Percentiles rank a stretch among this genome's conserved stretches.
These are phyloP conservation scores for Hypena proboscidalis DNA, from an alignment of 2,888 invertebrate genomes.

Conservation along the genomic window DNA sequence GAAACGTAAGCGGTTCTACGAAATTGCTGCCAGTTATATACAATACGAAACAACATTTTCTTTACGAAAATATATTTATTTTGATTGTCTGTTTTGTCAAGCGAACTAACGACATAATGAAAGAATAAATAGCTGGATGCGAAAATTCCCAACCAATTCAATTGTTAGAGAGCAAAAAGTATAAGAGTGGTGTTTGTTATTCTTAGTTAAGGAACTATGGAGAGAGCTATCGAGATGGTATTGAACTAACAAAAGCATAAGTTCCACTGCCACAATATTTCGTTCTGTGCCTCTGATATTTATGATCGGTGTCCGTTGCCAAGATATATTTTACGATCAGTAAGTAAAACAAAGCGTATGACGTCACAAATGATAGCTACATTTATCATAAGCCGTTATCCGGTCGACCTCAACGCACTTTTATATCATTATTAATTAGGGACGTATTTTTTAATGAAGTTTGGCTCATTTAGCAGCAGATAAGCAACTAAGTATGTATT, in stretches of 20 bases:
- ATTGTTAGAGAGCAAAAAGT: conserved; percentile 50
- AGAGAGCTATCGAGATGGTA: conserved; percentile 32
- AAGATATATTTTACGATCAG: background rate
- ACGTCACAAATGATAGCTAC: conserved; percentile 20
- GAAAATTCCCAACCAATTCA: conserved; percentile 56
- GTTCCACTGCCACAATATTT: conserved; percentile 33
- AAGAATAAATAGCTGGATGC: conserved; percentile 41
- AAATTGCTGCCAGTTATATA: conserved; percentile 25
- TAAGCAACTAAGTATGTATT: too few relatives aligned
- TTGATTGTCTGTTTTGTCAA: conserved; percentile 25
- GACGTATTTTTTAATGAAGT: conserved; percentile 3
- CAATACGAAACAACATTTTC: conserved; percentile 24
- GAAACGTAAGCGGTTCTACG: conserved; percentile 30
- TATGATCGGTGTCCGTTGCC: conserved; percentile 26
- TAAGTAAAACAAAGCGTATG: conserved; percentile 1
- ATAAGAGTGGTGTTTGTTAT: conserved; percentile 39
- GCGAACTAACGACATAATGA: conserved; percentile 32
- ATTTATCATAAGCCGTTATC: conserved; percentile 17
- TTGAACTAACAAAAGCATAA: conserved; percentile 34
- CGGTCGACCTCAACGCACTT: conserved; percentile 24
- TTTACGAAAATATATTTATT: conserved; percentile 27
- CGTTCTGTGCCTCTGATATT: conserved; percentile 12
- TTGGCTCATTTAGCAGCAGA: background rate
- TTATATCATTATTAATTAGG: conserved; percentile 27
- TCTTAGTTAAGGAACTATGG: conserved; percentile 40